Conservation (phyloP, 1,140 invertebrate genomes). For the Ganaspis sp. region DNA sequence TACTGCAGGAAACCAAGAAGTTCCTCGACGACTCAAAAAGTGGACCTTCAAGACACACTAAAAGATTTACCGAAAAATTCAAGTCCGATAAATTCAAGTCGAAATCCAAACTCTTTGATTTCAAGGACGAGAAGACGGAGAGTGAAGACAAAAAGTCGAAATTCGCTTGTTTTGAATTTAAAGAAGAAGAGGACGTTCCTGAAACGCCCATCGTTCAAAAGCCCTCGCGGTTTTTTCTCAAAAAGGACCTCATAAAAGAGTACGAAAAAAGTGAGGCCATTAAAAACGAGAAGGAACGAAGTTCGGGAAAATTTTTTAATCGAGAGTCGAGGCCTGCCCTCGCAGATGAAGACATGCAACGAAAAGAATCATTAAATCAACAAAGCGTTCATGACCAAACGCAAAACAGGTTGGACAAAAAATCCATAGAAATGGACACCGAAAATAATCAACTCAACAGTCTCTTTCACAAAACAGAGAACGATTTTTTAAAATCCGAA, state of each 20-base stretch:
- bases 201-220: conserved; percentile 67
- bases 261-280: conserved; percentile 71
- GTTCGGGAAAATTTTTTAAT: conserved; percentile 27
- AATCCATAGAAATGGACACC: conserved; percentile 27
- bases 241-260: conserved; percentile 74
- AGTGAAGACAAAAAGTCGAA: conserved; percentile 69
- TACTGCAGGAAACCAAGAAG: conserved; percentile 67
- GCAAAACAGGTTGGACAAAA: too few relatives aligned
- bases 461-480: not conserved
- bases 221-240: conserved; percentile 59
- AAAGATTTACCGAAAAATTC: conserved; percentile 45
- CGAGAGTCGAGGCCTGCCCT: conserved; percentile 25
- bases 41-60: conserved; percentile 21
- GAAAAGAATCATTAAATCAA: too few relatives aligned
- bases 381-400: too few relatives aligned
- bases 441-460: conserved; percentile 1
- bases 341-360: conserved; percentile 3
- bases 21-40: conserved; percentile 34
- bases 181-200: conserved; percentile 76
- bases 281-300: conserved; percentile 60
- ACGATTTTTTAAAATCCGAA: conserved; percentile 16
- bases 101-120: conserved; percentile 42
- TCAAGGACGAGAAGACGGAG: conserved; percentile 41
- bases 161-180: conserved; percentile 79
- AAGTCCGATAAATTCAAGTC: conserved; percentile 26